These are phyloP conservation scores for Coronaproctus castanopsis DNA, from an alignment of 2,888 invertebrate genomes.

Conservation along the genomic window DNA sequence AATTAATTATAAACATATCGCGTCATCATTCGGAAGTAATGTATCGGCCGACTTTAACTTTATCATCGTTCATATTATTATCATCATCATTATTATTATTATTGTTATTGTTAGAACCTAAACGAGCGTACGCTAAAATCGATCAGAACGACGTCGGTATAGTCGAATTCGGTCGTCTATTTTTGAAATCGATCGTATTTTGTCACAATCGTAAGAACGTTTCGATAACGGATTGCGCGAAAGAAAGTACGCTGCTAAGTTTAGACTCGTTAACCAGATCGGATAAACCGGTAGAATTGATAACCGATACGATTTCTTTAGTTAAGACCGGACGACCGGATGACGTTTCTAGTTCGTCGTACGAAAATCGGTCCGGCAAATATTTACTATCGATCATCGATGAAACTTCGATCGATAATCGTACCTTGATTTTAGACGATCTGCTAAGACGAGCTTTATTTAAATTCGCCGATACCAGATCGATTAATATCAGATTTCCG, in stretches of 20 bases:
- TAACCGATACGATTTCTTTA: constrained; percentile 13
- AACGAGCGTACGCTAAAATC: not conserved
- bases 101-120: no score
- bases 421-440: constrained; percentile 10
- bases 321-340: constrained; percentile 4
- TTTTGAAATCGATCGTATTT: not conserved
- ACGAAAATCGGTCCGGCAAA: constrained; percentile 9
- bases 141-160: not conserved
- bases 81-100: no score
- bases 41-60: no score
- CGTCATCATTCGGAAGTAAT: no score
- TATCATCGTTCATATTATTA: no score
- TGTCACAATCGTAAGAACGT: not conserved
- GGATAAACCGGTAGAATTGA: constrained; percentile 9
- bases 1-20: no score
- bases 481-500: constrained; percentile 14
- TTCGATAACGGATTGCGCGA: constrained; percentile 9
- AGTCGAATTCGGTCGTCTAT: not conserved
- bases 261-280: constrained; percentile 12
- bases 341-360: not conserved
- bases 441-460: constrained; percentile 7
- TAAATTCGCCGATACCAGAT: constrained; percentile 14
- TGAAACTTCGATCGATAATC: not conserved
- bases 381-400: constrained; percentile 5
- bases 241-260: constrained; percentile 14